Base-by-base conservation (phyloP, 2,113 vertebrate genomes). In the Notarius quadriscutis region DNA sequence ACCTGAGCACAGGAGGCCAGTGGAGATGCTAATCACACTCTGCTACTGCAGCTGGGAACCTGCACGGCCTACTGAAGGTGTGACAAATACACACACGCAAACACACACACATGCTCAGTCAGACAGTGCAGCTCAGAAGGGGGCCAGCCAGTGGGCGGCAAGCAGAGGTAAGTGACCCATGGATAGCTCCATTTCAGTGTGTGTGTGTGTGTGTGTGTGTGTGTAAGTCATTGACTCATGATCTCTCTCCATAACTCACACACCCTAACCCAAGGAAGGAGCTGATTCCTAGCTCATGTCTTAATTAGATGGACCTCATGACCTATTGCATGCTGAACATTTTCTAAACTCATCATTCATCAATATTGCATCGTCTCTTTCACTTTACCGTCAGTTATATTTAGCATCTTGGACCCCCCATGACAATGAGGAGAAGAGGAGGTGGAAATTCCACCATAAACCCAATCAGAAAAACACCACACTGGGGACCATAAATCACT, bases 371-470 rank as follows among this genome's bases (percentile, higher is more conserved):
- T 92, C 90, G 90, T 48, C 80, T n/a, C 72, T 50, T 80, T 84
- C n/a, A 88, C 60, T 65, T 69, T 30, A 71, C 82, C 62, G 51
- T 57, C n/a, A 77, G 50, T 90, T 92, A 92, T 86, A 89, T 93
- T 93, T 92, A 91, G 91, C 86, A 84, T 63, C 84, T 83, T 74
- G 74, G 82, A 92, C 87, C 86, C 89, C 87, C 85, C 86, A 87
- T 91, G 89, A 92, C 92, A 93, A 91, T 90, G 65, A 90, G 89
- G 72, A 80, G 89, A 90, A 87, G 87, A 82, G 86, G 84, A 88
- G 90, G 90, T 95, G 94, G 94, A 96, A 95, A 93, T 95, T 88
- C 90, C 90, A 93, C 91, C 94, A 95, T 96, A 94, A 95, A 95
- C 90, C 91, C 94, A 95, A 95, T 95, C 94, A 95, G 88, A 92